Percentiles rank a stretch among this genome's conserved stretches.
Evolutionary conservation across 2,888 invertebrate species (phyloP).

Genomic region (Tenthredo scrophulariae): DNA sequence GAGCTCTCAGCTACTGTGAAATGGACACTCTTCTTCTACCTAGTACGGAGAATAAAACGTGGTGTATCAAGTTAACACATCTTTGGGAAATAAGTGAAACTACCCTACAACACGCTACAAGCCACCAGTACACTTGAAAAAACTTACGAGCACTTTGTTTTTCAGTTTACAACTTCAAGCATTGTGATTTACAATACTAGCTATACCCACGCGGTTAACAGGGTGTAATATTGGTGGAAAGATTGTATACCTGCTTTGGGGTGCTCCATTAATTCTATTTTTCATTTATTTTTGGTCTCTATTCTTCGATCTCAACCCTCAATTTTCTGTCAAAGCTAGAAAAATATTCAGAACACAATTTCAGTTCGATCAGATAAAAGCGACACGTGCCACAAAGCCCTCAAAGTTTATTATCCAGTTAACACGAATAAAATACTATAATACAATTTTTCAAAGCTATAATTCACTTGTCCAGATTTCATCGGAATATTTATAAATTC

Average conservation of each 20-base stretch:
- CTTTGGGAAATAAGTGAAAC: conserved; percentile 20
- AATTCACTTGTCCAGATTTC: neutral
- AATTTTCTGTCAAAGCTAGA: neutral
- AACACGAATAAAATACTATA: neutral
- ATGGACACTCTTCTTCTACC: conserved; percentile 16
- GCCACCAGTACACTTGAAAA: neutral
- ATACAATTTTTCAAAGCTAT: neutral
- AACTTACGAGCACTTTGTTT: conserved; percentile 25
- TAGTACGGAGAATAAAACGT: conserved; percentile 25
- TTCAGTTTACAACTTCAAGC: conserved; percentile 20
- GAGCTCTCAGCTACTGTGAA: conserved; percentile 19
- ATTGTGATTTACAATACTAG: conserved; percentile 20
- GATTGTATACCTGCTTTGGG: neutral
- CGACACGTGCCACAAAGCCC: conserved; percentile 1
- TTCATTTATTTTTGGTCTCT: neutral
- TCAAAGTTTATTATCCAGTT: neutral
- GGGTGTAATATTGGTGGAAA: neutral
- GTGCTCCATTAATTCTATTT: neutral
- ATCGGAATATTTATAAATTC: neutral
- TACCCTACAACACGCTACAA: conserved; percentile 26
- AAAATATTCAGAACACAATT: neutral
- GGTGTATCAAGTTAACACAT: conserved; percentile 44
- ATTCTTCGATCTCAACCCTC: neutral
- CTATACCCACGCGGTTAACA: conserved; percentile 6
- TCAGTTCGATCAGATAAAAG: neutral